Conservation (phyloP, 2,797 vertebrate genomes). For the Dermochelys coriacea region DNA sequence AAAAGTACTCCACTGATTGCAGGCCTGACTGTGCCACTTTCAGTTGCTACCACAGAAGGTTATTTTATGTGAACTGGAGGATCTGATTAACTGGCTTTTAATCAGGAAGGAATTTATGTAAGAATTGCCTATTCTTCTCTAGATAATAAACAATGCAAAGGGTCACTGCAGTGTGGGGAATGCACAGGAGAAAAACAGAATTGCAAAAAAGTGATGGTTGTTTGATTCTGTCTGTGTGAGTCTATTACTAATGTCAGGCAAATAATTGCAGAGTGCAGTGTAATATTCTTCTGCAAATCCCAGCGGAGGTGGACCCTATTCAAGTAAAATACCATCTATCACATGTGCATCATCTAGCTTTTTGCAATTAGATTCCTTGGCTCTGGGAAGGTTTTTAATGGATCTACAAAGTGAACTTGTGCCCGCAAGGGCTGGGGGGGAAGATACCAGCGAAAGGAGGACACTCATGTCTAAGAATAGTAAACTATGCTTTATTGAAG, state of each 20-base stretch:
- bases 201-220: background rate
- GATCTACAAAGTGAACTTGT: slow-evolving; percentile 45
- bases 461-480: too few relatives aligned
- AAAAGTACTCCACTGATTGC: background rate
- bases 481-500: too few relatives aligned
- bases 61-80: background rate
- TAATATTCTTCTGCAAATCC: background rate
- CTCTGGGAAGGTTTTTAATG: slow-evolving; percentile 57
- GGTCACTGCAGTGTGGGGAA: background rate
- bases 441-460: too few relatives aligned
- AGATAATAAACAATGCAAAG: background rate
- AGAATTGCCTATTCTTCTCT: background rate
- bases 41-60: background rate
- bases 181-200: background rate
- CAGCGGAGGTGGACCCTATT: background rate
- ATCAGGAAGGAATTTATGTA: background rate
- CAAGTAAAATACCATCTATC: background rate
- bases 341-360: background rate
- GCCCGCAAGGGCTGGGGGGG: too few relatives aligned
- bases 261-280: background rate
- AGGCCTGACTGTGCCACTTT: background rate
- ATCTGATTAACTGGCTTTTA: background rate
- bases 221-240: background rate
- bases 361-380: slow-evolving; percentile 25
- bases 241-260: background rate